Base-by-base conservation (phyloP, 2,797 vertebrate genomes). In the Sorex maritimensis region DNA sequence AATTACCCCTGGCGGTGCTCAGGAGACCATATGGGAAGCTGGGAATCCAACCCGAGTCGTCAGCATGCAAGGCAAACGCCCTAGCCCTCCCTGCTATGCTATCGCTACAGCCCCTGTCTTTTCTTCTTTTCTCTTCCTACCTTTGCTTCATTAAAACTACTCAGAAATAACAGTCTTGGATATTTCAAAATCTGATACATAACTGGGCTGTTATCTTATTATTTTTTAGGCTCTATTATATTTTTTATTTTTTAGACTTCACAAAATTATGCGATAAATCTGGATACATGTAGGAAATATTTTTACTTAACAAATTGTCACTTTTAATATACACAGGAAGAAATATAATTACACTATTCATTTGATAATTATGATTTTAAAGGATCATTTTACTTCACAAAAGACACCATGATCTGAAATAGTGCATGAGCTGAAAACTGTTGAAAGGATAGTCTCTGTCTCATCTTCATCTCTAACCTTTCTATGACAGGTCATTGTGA, bases 361-460 rank as follows among this genome's bases (percentile, higher is more conserved):
- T 86, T 78, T 81, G 67, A 67, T 89, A 90, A 94, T 95, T 92
- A 81, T 15, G 55, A 73, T 68, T 88, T 84, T 11, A 84, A 90
- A 88, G 41, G 91, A 78, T 71, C n/a, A 61, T 77, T 94, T 95
- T 61, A 69, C 49, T 67, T 65, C 38, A 83, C 49, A 93, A 81
- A 88, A 94, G 79, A 9, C 34, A 41, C 12, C 26, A 2, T 52
- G 38, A 87, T 89, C n/a, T 95, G 88, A 92, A 93, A 38, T 69
- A 26, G 38, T 15, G 8, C 34, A 46, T 3, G 41, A 67, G 72
- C 1, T 6, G 68, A 34, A 46, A 80, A 79, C 46, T 24, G 5
- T 49, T 58, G 26, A 34, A 78, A 77, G 46, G 9, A 34, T 88
- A 67, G 44, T 46, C 72, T 92, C 17, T 38, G 30, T 71, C 77